Percentiles rank a stretch among this genome's conserved stretches.
Evolutionary conservation across 1,140 invertebrate species (phyloP).

Genomic region (Brachionus sp.): DNA sequence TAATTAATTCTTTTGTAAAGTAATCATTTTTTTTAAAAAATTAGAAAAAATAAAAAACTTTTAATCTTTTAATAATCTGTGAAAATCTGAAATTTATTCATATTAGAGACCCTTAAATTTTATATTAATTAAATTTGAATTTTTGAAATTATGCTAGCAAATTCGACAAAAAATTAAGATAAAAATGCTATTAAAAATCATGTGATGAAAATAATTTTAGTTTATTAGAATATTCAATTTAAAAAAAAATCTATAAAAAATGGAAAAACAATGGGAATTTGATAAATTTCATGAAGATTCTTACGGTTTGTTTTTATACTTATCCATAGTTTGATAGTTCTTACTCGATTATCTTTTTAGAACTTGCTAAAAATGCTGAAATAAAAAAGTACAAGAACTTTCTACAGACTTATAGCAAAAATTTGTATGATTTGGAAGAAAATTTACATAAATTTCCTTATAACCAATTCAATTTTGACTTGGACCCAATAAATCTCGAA

Average conservation of each 20-base stretch:
- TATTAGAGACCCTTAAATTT: too few species aligned
- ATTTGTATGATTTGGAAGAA: constrained; percentile 26
- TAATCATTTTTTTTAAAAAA: too few species aligned
- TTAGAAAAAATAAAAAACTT: too few species aligned
- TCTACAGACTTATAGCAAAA: constrained; percentile 29
- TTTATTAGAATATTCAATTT: background rate
- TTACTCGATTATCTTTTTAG: background rate
- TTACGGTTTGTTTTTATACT: background rate
- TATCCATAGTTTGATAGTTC: background rate
- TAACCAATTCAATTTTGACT: constrained; percentile 40
- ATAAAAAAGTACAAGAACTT: constrained; percentile 33
- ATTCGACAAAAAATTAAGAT: background rate
- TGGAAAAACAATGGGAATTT: constrained; percentile 44
- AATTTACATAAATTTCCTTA: constrained; percentile 33
- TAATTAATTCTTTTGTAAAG: too few species aligned
- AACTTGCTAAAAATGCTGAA: constrained; percentile 45
- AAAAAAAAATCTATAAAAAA: background rate
- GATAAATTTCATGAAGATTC: constrained; percentile 46
- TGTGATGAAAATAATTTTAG: background rate
- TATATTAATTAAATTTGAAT: background rate
- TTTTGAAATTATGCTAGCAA: background rate
- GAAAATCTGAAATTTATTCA: too few species aligned
- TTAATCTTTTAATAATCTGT: too few species aligned
- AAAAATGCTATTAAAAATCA: background rate
- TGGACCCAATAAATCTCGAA: constrained; percentile 38